phyloP scores from a whole-genome alignment of 2,113 vertebrate genomes.

The Alethe castanea region DNA sequence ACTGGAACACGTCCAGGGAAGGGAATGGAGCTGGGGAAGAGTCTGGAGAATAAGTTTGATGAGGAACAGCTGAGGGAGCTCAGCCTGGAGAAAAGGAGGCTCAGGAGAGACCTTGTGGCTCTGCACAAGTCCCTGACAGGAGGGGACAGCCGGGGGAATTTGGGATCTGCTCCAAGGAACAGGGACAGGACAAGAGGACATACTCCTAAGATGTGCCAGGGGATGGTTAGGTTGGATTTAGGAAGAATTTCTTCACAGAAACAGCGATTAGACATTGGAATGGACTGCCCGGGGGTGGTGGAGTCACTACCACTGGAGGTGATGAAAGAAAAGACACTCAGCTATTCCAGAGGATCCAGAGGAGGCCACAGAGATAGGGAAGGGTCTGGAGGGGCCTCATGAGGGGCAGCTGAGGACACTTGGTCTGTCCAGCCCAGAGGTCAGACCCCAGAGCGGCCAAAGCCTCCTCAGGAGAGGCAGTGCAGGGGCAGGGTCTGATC shows the following conservation, averaged over 20 bases:
- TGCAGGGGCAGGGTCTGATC: not conserved
- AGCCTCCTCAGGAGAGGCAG: not conserved
- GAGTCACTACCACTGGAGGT: not conserved
- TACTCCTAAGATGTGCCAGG: too few relatives aligned
- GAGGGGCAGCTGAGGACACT: not conserved
- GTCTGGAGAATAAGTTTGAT: not conserved
- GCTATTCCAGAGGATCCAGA: not conserved
- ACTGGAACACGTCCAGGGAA: not conserved
- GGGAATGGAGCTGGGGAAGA: not conserved
- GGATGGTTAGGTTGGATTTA: not conserved
- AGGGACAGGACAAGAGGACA: not conserved
- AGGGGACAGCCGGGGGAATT: accelerated
- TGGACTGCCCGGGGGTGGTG: not conserved
- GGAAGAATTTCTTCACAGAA: not conserved
- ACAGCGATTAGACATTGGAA: not conserved
- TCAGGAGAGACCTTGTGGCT: accelerated
- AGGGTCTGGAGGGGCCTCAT: not conserved
- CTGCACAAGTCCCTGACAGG: not conserved
- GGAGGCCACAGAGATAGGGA: not conserved
- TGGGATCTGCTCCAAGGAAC: not conserved
- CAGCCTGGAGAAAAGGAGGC: not conserved
- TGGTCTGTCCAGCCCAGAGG: not conserved
- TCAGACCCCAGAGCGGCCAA: not conserved
- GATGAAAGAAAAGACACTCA: not conserved
- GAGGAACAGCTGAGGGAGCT: not conserved